Evolutionary conservation across 2,888 invertebrate species (phyloP).

Genomic region (Geotrupes spiniger): DNA sequence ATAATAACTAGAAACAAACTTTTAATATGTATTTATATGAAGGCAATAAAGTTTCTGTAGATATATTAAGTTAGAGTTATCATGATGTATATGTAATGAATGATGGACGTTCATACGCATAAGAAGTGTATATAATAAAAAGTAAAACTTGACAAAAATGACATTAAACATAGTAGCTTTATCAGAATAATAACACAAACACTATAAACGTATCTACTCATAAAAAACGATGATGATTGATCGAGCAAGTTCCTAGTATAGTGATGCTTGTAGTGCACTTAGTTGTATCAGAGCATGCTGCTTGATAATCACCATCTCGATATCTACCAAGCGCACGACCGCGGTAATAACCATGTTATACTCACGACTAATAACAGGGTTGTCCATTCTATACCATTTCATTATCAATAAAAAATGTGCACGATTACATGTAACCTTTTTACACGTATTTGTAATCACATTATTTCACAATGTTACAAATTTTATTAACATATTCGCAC

Average conservation of each 20-base stretch:
- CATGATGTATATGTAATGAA: slow-evolving; percentile 3
- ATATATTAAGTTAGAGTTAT: slow-evolving; percentile 1
- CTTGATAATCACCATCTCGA: slow-evolving; percentile 25
- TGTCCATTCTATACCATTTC: slow-evolving; percentile 21
- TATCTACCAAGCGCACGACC: slow-evolving; percentile 21
- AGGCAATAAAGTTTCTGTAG: slow-evolving; percentile 1
- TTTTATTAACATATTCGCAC: neutral
- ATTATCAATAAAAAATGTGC: slow-evolving; percentile 16
- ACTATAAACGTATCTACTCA: slow-evolving; percentile 21
- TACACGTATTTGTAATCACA: slow-evolving; percentile 3
- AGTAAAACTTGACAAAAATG: slow-evolving; percentile 20
- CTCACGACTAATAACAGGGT: slow-evolving; percentile 22
- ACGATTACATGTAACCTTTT: slow-evolving; percentile 5
- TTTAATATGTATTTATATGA: too few relatives aligned
- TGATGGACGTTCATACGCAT: neutral
- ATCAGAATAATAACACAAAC: slow-evolving; percentile 21
- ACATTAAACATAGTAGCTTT: slow-evolving; percentile 20
- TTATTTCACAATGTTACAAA: slow-evolving; percentile 3
- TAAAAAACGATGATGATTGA: slow-evolving; percentile 25
- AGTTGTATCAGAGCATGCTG: slow-evolving; percentile 23
- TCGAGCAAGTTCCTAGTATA: slow-evolving; percentile 21
- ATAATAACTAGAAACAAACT: too few relatives aligned
- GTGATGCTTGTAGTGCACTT: slow-evolving; percentile 22
- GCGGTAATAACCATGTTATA: slow-evolving; percentile 21
- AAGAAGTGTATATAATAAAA: slow-evolving; percentile 9